These are phyloP conservation scores for Caenorhabditis sp. DNA, from an alignment of 2,888 invertebrate species.

Conservation along the genomic window DNA sequence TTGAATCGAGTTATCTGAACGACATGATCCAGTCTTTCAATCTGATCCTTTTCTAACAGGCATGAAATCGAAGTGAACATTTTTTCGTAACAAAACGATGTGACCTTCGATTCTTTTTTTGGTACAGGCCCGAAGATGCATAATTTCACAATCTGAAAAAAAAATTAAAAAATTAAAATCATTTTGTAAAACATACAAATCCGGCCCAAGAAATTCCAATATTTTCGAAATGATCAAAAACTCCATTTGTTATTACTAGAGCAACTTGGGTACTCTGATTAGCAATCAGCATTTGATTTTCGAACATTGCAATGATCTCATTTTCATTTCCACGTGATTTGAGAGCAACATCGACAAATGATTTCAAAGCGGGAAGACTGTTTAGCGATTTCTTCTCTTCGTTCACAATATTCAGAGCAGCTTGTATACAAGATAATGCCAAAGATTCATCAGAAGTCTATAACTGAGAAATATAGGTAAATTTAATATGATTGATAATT, in stretches of 20 bases:
- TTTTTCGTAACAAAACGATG: constrained; percentile 20
- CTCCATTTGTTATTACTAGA: constrained; percentile 35
- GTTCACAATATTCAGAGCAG: constrained; percentile 35
- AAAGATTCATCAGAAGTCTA: neutral
- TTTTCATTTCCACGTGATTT: constrained; percentile 1
- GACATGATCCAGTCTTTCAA: constrained; percentile 40
- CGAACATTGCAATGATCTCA: constrained; percentile 19
- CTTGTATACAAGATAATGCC: constrained; percentile 14
- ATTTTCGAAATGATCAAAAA: constrained; percentile 15
- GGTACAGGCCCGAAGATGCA: constrained; percentile 56
- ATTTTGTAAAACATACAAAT: constrained; percentile 6
- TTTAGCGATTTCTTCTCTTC: constrained; percentile 56
- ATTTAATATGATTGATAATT: neutral
- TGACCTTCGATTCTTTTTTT: constrained; percentile 46
- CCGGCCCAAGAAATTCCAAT: constrained; percentile 28
- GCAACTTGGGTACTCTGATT: constrained; percentile 42
- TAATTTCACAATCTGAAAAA: constrained; percentile 33
- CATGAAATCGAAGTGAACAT: constrained; percentile 12
- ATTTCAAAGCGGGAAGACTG: constrained; percentile 44
- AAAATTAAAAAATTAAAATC: neutral
- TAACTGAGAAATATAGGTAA: neutral
- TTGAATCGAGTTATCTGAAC: constrained; percentile 41
- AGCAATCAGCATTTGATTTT: constrained; percentile 31
- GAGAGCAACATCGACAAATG: constrained; percentile 33
- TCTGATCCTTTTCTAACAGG: constrained; percentile 11